phyloP scores from a whole-genome alignment of 2,113 vertebrate genomes.

The Tympanuchus pallidicinctus region DNA sequence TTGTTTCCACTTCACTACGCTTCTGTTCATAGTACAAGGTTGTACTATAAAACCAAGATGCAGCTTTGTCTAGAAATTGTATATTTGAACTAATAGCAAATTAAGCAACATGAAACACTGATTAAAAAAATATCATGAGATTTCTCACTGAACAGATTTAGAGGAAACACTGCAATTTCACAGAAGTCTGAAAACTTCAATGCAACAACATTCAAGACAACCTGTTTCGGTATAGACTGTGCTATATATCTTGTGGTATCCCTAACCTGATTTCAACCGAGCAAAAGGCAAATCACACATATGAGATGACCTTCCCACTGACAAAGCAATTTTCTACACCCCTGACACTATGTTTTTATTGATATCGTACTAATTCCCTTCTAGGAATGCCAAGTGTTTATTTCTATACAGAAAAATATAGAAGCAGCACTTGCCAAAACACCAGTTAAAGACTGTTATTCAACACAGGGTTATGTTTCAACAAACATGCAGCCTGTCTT shows the following conservation, averaged over 20 bases:
- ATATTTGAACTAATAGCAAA: neutral
- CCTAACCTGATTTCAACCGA: neutral
- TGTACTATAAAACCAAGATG: neutral
- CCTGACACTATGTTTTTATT: neutral
- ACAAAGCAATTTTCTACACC: neutral
- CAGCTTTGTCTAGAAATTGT: neutral
- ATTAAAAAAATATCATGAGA: neutral
- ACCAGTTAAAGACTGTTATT: neutral
- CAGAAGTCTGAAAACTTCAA: neutral
- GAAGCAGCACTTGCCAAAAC: neutral
- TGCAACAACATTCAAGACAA: neutral
- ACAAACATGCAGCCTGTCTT: neutral
- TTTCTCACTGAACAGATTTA: neutral
- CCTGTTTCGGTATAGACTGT: neutral
- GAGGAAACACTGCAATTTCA: neutral
- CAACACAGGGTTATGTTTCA: neutral
- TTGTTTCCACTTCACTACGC: neutral
- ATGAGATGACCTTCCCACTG: neutral
- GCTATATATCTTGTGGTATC: neutral
- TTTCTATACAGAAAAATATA: neutral
- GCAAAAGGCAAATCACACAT: neutral
- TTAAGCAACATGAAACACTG: fast-evolving
- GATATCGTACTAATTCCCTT: neutral
- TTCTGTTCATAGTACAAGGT: neutral
- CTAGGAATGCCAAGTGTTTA: neutral